phyloP scores from a whole-genome alignment of 1,140 invertebrate species.

The Drosophila pseudoananassae region DNA sequence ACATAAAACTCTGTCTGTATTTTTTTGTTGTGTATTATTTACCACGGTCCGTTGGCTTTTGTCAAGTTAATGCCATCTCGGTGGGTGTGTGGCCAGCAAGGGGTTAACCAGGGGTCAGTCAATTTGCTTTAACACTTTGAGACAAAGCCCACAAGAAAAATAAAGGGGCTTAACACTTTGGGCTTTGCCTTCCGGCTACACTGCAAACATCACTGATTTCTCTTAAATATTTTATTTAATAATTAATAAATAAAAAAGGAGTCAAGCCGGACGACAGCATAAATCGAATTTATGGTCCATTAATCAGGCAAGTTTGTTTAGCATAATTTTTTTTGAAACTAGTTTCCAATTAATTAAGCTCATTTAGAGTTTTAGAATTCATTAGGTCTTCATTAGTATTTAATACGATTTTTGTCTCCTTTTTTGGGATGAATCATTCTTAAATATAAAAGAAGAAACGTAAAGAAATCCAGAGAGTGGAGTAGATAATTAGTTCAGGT shows the following conservation, averaged over 20 bases:
- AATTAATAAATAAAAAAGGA: slow-evolving; percentile 2
- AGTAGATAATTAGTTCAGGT: not conserved
- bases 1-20: slow-evolving; percentile 15
- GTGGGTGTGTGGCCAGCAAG: slow-evolving; percentile 7
- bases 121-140: slow-evolving; percentile 56
- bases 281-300: slow-evolving; percentile 9
- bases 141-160: slow-evolving; percentile 36
- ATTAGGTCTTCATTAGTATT: slow-evolving; percentile 37
- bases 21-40: slow-evolving; percentile 23
- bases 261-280: slow-evolving; percentile 3
- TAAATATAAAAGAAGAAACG: slow-evolving; percentile 9
- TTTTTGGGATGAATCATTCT: slow-evolving; percentile 19
- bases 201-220: not conserved
- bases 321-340: slow-evolving; percentile 30
- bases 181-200: slow-evolving; percentile 11
- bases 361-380: slow-evolving; percentile 12
- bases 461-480: slow-evolving; percentile 2
- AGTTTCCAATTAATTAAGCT: slow-evolving; percentile 32
- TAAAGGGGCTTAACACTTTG: slow-evolving; percentile 1
- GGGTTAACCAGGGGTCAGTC: slow-evolving; percentile 37
- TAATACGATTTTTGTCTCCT: not conserved
- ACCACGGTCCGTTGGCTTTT: slow-evolving; percentile 34
- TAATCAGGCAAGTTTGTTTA: slow-evolving; percentile 8
- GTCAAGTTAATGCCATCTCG: not conserved
- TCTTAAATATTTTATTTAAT: slow-evolving; percentile 17